A percentile compares a stretch with the other conserved stretches of the same genome.
phyloP scores from a whole-genome alignment of 23 tunicate species.

The Diplosoma virens region DNA sequence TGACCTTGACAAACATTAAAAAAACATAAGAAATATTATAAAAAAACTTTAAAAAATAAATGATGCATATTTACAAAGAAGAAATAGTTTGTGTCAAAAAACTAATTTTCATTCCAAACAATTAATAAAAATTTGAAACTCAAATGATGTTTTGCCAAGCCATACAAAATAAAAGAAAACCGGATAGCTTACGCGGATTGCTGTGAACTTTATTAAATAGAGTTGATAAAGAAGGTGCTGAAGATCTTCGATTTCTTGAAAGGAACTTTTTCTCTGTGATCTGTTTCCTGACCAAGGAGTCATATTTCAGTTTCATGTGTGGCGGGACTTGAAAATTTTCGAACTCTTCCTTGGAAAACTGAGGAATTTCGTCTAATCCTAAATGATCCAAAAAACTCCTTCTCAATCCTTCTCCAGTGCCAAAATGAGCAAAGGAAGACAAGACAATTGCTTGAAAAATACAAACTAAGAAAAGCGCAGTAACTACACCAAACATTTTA shows the following conservation, averaged over 20 bases:
- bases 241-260: background rate
- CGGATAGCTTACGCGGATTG: conserved; percentile 59
- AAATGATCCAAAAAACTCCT: conserved; percentile 28
- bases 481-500: too few species aligned
- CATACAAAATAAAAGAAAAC: too few species aligned
- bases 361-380: conserved; percentile 24
- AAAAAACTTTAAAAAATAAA: too few species aligned
- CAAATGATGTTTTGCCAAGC: too few species aligned
- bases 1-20: too few species aligned
- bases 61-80: too few species aligned
- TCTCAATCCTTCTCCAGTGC: conserved; percentile 16
- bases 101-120: background rate
- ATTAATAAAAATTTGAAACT: background rate
- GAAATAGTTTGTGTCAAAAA: background rate
- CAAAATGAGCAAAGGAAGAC: too few species aligned
- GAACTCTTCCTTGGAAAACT: conserved; percentile 42
- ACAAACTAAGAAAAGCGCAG: too few species aligned
- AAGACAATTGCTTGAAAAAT: too few species aligned
- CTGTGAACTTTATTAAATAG: conserved; percentile 49
- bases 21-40: too few species aligned
- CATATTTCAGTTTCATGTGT: conserved; percentile 36
- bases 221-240: conserved; percentile 43
- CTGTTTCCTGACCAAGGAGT: conserved; percentile 22
- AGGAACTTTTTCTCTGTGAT: background rate
- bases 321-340: conserved; percentile 38